A percentile compares a stretch with the other conserved stretches of the same genome.
These are phyloP conservation scores for Thalpophila matura DNA, from an alignment of 2,888 invertebrate species.

Conservation along the genomic window DNA sequence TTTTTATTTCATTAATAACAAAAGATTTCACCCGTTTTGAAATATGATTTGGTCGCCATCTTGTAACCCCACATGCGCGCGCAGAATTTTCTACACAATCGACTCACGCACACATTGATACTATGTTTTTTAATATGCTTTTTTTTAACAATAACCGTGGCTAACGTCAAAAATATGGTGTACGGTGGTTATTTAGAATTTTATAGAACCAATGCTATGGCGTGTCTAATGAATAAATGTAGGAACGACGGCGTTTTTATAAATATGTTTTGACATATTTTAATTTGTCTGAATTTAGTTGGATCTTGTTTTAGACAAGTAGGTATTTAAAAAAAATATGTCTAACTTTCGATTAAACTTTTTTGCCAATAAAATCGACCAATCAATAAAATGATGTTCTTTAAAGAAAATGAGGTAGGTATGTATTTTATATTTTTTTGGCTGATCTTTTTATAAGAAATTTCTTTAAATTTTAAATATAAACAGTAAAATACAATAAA, in stretches of 20 bases:
- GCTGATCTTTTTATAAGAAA: background rate
- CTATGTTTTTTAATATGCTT: constrained; percentile 49
- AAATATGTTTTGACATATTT: constrained; percentile 79
- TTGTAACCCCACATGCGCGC: constrained; percentile 76
- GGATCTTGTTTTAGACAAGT: constrained; percentile 33
- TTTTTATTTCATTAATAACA: constrained; percentile 89
- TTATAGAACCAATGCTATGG: constrained; percentile 61
- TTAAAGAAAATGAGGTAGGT: too few relatives aligned
- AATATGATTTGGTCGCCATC: constrained; percentile 90
- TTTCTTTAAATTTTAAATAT: background rate
- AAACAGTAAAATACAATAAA: too few relatives aligned
- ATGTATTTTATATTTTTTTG: background rate
- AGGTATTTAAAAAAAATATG: too few relatives aligned
- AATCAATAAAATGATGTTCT: background rate
- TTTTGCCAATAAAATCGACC: too few relatives aligned
- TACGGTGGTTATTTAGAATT: constrained; percentile 67
- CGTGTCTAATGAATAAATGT: constrained; percentile 72
- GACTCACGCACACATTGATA: constrained; percentile 62
- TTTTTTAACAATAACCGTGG: constrained; percentile 77
- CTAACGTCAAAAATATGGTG: constrained; percentile 73
- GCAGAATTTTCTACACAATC: constrained; percentile 62
- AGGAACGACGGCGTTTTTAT: constrained; percentile 62
- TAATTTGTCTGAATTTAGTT: constrained; percentile 71
- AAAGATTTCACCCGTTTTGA: constrained; percentile 89
- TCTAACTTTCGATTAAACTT: too few relatives aligned